phyloP scores from a whole-genome alignment of 2,888 invertebrate species.

The Athrips mouffetella region DNA sequence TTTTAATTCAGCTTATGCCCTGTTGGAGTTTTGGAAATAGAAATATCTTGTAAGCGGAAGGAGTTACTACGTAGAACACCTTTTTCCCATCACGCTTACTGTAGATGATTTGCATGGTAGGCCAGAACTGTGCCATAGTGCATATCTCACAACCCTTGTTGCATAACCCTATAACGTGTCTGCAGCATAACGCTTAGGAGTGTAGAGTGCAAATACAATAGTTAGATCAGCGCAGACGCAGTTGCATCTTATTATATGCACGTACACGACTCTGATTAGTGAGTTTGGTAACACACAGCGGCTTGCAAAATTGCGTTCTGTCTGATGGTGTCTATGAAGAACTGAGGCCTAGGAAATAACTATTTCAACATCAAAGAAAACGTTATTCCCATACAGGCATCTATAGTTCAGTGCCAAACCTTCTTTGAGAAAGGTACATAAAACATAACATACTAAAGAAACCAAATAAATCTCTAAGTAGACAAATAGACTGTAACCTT shows the following conservation, averaged over 20 bases:
- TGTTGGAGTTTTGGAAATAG: too few relatives aligned
- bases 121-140: too few relatives aligned
- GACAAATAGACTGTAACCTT: not conserved
- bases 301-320: not conserved
- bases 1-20: too few relatives aligned
- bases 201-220: conserved; percentile 16
- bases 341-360: not conserved
- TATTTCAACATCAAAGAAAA: too few relatives aligned
- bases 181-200: conserved; percentile 3
- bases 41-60: too few relatives aligned
- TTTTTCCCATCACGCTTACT: too few relatives aligned
- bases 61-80: too few relatives aligned
- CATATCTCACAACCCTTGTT: not conserved
- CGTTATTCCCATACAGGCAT: too few relatives aligned
- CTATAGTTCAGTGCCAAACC: too few relatives aligned
- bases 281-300: not conserved
- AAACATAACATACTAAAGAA: too few relatives aligned
- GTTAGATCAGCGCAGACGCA: conserved; percentile 2
- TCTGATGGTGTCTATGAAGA: not conserved
- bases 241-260: conserved; percentile 23
- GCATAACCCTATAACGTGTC: not conserved
- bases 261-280: conserved; percentile 24
- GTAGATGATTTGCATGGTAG: too few relatives aligned
- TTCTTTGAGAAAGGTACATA: too few relatives aligned
- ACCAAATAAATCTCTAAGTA: not conserved